A percentile compares a stretch with the other conserved stretches of the same genome.
Conservation (phyloP, 2,797 vertebrate genomes). For the Xenopus petersii region DNA sequence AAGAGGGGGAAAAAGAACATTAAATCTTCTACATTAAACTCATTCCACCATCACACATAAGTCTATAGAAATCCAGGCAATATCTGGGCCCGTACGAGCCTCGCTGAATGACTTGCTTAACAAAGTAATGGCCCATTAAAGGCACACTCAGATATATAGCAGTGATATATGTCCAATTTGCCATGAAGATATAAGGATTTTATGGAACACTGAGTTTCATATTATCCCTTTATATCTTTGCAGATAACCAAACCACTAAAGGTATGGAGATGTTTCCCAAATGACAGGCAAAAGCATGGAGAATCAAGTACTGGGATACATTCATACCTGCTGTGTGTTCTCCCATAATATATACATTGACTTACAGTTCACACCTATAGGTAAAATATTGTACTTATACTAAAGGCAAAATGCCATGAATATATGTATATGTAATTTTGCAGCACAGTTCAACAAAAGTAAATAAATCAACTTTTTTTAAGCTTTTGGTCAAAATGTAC, state of each 20-base stretch:
- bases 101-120: constrained; percentile 24
- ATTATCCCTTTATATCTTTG: constrained; percentile 29
- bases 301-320: neutral
- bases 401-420: too few species aligned
- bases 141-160: constrained; percentile 35
- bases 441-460: too few species aligned
- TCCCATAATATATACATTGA: too few species aligned
- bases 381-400: too few species aligned
- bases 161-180: constrained; percentile 31
- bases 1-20: neutral
- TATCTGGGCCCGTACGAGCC: neutral
- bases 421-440: too few species aligned
- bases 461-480: too few species aligned
- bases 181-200: constrained; percentile 32
- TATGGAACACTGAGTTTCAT: constrained; percentile 34
- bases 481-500: too few species aligned
- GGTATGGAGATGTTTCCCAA: constrained; percentile 12
- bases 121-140: constrained; percentile 32
- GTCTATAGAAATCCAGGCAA: constrained; percentile 15
- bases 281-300: constrained; percentile 16
- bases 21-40: neutral
- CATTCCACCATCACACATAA: neutral
- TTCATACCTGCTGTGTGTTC: too few species aligned
- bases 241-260: constrained; percentile 1
- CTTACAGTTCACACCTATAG: too few species aligned